Evolutionary conservation across 2,113 vertebrate species (phyloP).

Genomic region (Bujurquina vittata): DNA sequence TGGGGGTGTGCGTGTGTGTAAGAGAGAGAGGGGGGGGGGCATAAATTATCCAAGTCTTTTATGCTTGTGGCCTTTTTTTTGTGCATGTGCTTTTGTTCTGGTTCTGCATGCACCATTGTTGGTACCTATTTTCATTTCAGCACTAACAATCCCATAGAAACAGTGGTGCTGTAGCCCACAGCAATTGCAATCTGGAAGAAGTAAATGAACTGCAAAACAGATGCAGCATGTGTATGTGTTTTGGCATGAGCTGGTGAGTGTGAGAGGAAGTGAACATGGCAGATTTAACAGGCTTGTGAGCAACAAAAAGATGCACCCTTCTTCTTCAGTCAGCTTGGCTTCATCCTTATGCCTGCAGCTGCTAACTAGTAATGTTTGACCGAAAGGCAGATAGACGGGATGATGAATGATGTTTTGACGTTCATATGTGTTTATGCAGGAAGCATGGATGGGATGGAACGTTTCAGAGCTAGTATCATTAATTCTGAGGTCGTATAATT

Average conservation of each 20-base stretch:
- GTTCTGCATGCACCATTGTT: conserved; percentile 24
- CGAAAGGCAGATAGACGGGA: background rate
- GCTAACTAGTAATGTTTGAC: background rate
- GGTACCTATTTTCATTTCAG: conserved; percentile 50
- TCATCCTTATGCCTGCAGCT: conserved; percentile 20
- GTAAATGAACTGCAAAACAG: conserved; percentile 56
- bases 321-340: conserved; percentile 17
- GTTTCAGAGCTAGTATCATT: background rate
- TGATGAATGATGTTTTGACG: background rate
- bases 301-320: conserved; percentile 41
- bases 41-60: conserved; percentile 17
- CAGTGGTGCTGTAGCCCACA: conserved; percentile 33
- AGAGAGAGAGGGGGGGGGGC: background rate
- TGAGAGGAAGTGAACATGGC: conserved; percentile 55
- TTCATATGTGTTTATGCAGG: background rate
- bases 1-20: background rate
- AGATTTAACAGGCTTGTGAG: conserved; percentile 57
- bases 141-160: conserved; percentile 37
- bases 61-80: background rate
- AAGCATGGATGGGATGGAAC: background rate
- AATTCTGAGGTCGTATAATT: background rate
- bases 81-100: conserved; percentile 7
- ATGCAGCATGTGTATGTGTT: conserved; percentile 42
- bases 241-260: conserved; percentile 5
- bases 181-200: conserved; percentile 29